Evolutionary conservation across 2,888 invertebrate genomes (phyloP).

Genomic region (Parochlus steinenii): DNA sequence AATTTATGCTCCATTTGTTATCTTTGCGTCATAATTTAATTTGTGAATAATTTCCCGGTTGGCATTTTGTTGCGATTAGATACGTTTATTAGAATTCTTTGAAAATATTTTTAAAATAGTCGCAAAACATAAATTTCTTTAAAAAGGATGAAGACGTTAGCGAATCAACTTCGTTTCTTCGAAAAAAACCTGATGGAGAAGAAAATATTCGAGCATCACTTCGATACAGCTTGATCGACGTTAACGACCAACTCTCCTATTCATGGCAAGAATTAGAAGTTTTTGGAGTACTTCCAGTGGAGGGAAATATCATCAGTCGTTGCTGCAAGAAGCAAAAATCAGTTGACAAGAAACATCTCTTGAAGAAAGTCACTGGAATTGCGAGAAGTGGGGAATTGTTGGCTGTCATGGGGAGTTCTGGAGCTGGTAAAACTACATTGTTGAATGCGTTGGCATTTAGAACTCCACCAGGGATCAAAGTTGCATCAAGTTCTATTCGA

Average conservation of each 20-base stretch:
- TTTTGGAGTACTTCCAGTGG: constrained; percentile 41
- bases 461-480: constrained; percentile 48
- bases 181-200: no score
- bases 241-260: constrained; percentile 53
- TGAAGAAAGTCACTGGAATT: constrained; percentile 63
- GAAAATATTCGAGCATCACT: no score
- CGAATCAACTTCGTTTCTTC: no score
- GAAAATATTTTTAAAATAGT: no score
- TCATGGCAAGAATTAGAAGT: constrained; percentile 68
- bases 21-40: no score
- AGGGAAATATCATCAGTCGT: constrained; percentile 25
- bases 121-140: no score
- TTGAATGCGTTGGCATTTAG: constrained; percentile 77
- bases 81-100: no score
- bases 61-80: no score
- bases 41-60: no score
- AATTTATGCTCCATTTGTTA: no score
- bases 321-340: constrained; percentile 7
- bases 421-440: constrained; percentile 89
- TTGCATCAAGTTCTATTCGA: constrained; percentile 36
- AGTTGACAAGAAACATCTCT: constrained; percentile 45
- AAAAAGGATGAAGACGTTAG: no score
- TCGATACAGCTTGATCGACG: no score
- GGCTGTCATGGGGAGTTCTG: constrained; percentile 79
- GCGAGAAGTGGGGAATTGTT: constrained; percentile 74